Evolutionary conservation across 2,797 vertebrate genomes (phyloP), one percentile per base, ranked within the genome.

Genomic region (Rhinophrynus dorsalis): DNA sequence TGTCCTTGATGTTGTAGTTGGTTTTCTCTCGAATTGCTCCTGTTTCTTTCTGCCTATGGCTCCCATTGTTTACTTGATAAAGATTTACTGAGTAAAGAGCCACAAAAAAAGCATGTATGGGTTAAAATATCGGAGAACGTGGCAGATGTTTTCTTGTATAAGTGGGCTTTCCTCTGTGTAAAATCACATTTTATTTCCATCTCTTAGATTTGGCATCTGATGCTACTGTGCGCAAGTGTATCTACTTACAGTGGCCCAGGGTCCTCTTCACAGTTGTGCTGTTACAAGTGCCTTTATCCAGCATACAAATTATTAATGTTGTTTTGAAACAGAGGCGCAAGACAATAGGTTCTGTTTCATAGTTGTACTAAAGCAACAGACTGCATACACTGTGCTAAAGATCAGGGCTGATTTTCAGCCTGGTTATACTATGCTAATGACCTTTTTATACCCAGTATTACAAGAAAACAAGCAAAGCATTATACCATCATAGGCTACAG

Each of bases 221-320:
- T 15, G 8, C 6, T 29, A 15, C 4, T n/a, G 57, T 45, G 38
- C 40, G 45, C 57, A 62, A 11, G 8, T 32, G 38, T 61, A 23
- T 45, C 29, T 56, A 35, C 5, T 45, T 37, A 27, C 15, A n/a
- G 21, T 27, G 58, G 30, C 35, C 55, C 50, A 68, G 37, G 23
- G 35, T 12, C 48, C 12, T 12, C 18, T 44, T 54, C 37, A 6
- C 44, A 50, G 55, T 44, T 30, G 21, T 47, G 38, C 33, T 8
- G 33, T 26, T 59, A 50, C 45, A 27, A 18, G 45, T 23, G 51
- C 40, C 52, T 56, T 20, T 26, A 33, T 45, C 32, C 35, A 3
- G 9, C 24, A 42, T n/a, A 44, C 62, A 40, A 42, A 65, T 54
- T 54, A 54, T 65, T 65, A 7, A 54, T 54, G 26, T 32, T 54